Evolutionary conservation across 2,113 vertebrate genomes (phyloP).

Genomic region (Microcebus griseorufus): DNA sequence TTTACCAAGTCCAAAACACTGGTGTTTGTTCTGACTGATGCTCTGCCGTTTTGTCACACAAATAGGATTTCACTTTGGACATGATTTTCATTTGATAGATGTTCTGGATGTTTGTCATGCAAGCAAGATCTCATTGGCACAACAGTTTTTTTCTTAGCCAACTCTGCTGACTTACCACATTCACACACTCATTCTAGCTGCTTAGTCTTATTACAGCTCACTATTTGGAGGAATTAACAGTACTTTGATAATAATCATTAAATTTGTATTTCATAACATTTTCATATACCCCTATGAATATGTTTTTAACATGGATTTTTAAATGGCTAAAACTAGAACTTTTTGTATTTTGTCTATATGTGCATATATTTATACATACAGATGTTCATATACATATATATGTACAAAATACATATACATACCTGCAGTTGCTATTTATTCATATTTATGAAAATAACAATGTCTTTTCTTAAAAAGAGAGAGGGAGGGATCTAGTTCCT

Average conservation of each 20-base stretch:
- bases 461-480: background rate
- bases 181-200: background rate
- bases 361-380: too few species aligned
- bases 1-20: background rate
- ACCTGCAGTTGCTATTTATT: background rate
- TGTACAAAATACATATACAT: background rate
- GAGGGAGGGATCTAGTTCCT: background rate
- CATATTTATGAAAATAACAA: background rate
- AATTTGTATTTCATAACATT: background rate
- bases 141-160: background rate
- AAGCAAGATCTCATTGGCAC: background rate
- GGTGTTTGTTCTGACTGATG: background rate
- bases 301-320: background rate
- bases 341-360: background rate
- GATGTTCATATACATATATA: background rate
- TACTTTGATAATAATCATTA: background rate
- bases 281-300: background rate
- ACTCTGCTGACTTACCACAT: background rate
- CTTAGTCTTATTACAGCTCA: background rate
- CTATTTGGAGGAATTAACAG: background rate
- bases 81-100: constrained; percentile 64
- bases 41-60: constrained; percentile 53
- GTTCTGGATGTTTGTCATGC: constrained; percentile 35
- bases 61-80: constrained; percentile 59
- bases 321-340: background rate